These are phyloP conservation scores for Luidia sarsii DNA, from an alignment of 53 echinoderm and acorn worm species.

Conservation along the genomic window DNA sequence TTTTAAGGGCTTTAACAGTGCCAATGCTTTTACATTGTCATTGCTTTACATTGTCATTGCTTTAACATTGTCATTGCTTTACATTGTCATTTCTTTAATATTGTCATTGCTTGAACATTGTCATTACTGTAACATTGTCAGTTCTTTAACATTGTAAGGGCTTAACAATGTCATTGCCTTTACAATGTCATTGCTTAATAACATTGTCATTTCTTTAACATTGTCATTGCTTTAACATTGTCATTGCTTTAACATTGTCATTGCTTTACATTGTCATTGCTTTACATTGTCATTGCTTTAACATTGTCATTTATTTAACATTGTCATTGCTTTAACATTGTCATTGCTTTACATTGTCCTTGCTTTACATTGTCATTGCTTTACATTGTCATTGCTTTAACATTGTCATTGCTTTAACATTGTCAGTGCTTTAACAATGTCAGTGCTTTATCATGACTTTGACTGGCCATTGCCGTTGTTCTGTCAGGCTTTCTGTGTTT, in stretches of 20 bases:
- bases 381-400: too few species aligned
- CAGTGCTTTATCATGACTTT: background rate
- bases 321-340: too few species aligned
- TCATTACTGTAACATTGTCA: conserved; percentile 8
- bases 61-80: background rate
- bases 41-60: background rate
- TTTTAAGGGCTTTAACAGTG: too few species aligned
- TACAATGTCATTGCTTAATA: conserved; percentile 2
- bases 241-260: background rate
- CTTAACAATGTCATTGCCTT: conserved; percentile 7
- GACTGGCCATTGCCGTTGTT: background rate
- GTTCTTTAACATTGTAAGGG: background rate
- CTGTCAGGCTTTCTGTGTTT: background rate
- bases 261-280: background rate
- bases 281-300: too few species aligned
- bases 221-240: background rate
- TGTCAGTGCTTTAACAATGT: too few species aligned
- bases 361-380: too few species aligned
- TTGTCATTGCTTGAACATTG: conserved; percentile 3
- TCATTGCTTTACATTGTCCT: too few species aligned
- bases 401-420: too few species aligned
- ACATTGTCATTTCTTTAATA: conserved; percentile 13
- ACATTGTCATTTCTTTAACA: background rate
- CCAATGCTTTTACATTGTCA: too few species aligned
- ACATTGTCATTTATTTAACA: too few species aligned